Percentiles rank a stretch among this genome's conserved stretches.
Conservation (phyloP, 2,888 invertebrate species). For the Platerodrilus igneus region DNA sequence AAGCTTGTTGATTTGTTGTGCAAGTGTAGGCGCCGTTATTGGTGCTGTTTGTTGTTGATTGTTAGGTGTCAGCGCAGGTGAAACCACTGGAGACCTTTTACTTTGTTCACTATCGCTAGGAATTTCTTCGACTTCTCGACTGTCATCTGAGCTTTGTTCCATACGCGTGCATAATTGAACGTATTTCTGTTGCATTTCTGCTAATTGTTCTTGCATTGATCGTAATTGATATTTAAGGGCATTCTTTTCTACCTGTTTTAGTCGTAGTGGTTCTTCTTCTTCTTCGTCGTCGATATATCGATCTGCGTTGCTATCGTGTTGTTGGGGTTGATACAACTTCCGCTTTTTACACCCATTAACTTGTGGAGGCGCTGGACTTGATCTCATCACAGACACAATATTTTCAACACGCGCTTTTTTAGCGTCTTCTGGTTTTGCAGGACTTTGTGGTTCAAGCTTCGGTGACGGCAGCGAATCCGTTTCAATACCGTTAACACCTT, state of each 20-base stretch:
- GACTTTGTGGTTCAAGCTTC: slow-evolving; percentile 55
- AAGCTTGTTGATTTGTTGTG: slow-evolving; percentile 50
- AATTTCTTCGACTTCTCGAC: slow-evolving; percentile 69
- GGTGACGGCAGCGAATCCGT: slow-evolving; percentile 59
- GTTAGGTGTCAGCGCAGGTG: slow-evolving; percentile 51
- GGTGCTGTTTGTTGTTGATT: slow-evolving; percentile 41
- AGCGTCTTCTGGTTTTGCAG: slow-evolving; percentile 60
- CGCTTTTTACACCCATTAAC: slow-evolving; percentile 94
- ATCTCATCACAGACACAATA: slow-evolving; percentile 90
- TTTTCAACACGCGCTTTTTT: slow-evolving; percentile 93
- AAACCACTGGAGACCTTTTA: slow-evolving; percentile 51
- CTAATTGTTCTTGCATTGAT: slow-evolving; percentile 83
- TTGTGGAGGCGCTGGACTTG: slow-evolving; percentile 75
- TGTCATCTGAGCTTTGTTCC: slow-evolving; percentile 74
- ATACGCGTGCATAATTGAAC: slow-evolving; percentile 80
- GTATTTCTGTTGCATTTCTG: slow-evolving; percentile 89
- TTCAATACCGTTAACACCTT: slow-evolving; percentile 59
- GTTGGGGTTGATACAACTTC: slow-evolving; percentile 92
- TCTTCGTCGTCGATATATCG: slow-evolving; percentile 71
- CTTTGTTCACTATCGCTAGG: slow-evolving; percentile 66
- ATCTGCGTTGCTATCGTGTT: slow-evolving; percentile 70
- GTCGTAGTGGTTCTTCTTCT: slow-evolving; percentile 71
- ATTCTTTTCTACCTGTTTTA: slow-evolving; percentile 82
- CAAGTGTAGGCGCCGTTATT: slow-evolving; percentile 49
- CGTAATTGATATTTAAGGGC: slow-evolving; percentile 80